Conservation (phyloP, 2,113 vertebrate species). For the Athene noctua region DNA sequence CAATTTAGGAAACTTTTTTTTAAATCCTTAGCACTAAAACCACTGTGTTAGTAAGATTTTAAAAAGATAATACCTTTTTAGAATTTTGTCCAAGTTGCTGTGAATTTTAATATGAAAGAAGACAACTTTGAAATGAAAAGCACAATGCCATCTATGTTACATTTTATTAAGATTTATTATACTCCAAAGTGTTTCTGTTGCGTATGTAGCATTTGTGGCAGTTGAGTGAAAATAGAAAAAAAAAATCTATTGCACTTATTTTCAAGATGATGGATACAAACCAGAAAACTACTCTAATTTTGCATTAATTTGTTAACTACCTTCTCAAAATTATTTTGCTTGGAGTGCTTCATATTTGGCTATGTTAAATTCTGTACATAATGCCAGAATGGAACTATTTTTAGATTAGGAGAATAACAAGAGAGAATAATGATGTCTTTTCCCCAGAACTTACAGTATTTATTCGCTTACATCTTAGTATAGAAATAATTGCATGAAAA, state of each 20-base stretch:
- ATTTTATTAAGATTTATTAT: not conserved
- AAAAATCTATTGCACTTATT: not conserved
- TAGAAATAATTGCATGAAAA: not conserved
- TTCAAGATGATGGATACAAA: not conserved
- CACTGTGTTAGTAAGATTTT: not conserved
- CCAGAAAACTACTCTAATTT: not conserved
- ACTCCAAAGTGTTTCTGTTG: not conserved
- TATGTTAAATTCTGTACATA: not conserved
- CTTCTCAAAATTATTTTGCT: not conserved
- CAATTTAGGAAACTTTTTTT: not conserved
- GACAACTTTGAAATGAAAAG: not conserved
- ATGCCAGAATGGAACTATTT: not conserved
- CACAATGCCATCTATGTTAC: not conserved
- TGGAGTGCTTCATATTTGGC: not conserved
- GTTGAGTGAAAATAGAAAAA: not conserved
- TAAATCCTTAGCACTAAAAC: not conserved
- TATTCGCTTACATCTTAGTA: not conserved
- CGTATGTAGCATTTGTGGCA: not conserved
- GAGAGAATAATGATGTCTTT: not conserved
- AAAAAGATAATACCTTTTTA: not conserved
- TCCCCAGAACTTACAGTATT: not conserved
- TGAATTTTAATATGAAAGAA: not conserved
- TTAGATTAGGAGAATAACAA: not conserved
- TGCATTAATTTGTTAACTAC: not conserved
- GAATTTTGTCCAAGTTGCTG: not conserved